Base-by-base conservation (phyloP, 2,797 vertebrate genomes). In the Alectoris magna region DNA sequence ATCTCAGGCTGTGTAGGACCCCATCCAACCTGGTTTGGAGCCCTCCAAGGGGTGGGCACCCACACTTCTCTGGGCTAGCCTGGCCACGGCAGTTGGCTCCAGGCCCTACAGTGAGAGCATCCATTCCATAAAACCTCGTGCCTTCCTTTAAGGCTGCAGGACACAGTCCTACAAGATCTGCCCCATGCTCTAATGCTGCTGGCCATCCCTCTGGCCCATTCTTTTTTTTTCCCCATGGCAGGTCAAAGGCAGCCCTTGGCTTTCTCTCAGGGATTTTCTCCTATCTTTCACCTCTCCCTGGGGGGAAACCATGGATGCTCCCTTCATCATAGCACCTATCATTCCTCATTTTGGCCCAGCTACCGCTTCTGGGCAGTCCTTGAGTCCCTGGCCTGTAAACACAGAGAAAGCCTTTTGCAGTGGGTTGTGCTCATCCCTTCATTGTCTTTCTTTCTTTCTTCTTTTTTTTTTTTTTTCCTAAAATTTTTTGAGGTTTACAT, bases 391-490 rank as follows among this genome's bases (percentile, higher is more conserved):
- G 22, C 3, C 15, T 23, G 3, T 43, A 19, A 9, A 56, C 16
- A 10, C 19, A 53, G 53, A 75, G 17, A 27, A 26, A 27, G 69
- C 49, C 29, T 59, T 63, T n/a, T 4, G 16, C 11, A 24, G 31
- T 48, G 18, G 10, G 7, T 10, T 69, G 31, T 21, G 19, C 3
- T 1, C n/a, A 24, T 36, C 41, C 4, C 1, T 38, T 38, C 4
- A 24, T 36, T 13, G 19, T 38, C 14, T n/a, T 3, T 59, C 19
- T 64, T 66, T 41, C 15, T 11, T 6, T 43, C 5, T 6, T 2
- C 3, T 11, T 66, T 59, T 34, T 29, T 19, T 1, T 1, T 11
- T 31, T 26, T 27, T 17, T n/a, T 3, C 4, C 17, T 55, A 41
- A 19, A 9, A 34, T 4, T 1, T 63, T 85, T 75, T 41, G 34